Percentiles rank a stretch among this genome's conserved stretches.
phyloP scores from a whole-genome alignment of 1,140 invertebrate species.

The Galleria mellonella region DNA sequence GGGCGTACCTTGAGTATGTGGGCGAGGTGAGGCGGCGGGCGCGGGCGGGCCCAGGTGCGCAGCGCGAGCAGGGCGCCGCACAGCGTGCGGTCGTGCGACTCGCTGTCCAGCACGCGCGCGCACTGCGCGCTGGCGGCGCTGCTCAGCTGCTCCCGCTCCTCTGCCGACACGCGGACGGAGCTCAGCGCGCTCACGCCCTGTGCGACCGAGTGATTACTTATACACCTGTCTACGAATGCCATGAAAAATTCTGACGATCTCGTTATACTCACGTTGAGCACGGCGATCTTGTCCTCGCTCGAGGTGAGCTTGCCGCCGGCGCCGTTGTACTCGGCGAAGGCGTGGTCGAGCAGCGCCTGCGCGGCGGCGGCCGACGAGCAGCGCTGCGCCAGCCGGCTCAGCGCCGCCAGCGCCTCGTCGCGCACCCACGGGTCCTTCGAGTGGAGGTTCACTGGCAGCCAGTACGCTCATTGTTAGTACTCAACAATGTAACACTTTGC shows the following conservation, averaged over 20 bases:
- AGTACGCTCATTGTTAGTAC: no score
- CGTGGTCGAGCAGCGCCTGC: slow-evolving; percentile 80
- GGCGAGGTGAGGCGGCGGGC: slow-evolving; percentile 68
- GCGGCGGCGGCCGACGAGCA: slow-evolving; percentile 82
- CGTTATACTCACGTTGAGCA: slow-evolving; percentile 80
- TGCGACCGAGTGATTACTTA: slow-evolving; percentile 13
- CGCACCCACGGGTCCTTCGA: slow-evolving; percentile 88
- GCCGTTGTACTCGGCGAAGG: slow-evolving; percentile 91
- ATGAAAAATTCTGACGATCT: no score
- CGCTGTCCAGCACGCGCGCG: slow-evolving; percentile 87
- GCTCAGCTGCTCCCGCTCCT: slow-evolving; percentile 77
- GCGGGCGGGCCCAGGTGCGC: slow-evolving; percentile 84
- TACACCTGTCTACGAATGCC: no score
- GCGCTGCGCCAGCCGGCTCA: slow-evolving; percentile 75
- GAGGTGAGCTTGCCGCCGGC: slow-evolving; percentile 94
- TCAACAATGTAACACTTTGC: no score
- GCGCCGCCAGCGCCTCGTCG: slow-evolving; percentile 81
- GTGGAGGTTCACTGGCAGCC: slow-evolving; percentile 84
- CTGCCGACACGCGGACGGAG: slow-evolving; percentile 80
- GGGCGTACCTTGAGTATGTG: slow-evolving; percentile 86
- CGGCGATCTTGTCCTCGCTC: slow-evolving; percentile 89
- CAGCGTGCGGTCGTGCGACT: slow-evolving; percentile 94
- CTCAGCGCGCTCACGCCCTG: slow-evolving; percentile 88
- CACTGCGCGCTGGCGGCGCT: slow-evolving; percentile 80
- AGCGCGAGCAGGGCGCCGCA: slow-evolving; percentile 88